Evolutionary conservation across 2,888 invertebrate genomes (phyloP), one percentile per base, ranked within the genome.

Genomic region (Tromatobia lineatoria): DNA sequence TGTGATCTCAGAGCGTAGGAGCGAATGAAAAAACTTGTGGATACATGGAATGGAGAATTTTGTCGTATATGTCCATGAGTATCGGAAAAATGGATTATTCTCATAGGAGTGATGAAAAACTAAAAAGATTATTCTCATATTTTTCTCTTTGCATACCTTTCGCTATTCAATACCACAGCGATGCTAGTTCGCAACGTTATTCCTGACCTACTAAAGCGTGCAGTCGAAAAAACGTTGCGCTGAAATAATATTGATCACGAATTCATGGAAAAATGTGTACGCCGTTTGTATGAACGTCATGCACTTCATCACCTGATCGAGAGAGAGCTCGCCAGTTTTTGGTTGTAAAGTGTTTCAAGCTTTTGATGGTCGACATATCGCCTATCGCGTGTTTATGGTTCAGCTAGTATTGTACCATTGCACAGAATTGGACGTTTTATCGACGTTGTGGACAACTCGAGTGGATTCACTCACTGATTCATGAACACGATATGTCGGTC

Each of bases 391-490:
- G 18, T 64, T 64, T 64, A 64, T 64, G 18, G 42, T 20, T 38
- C 13, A 18, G 34, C 42, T 64, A 13, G 38, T 64, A 7, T 38
- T 20, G 38, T 42, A 13, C 10, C 18, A 64, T 64, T 20, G 18
- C 64, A 20, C 64, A 38, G 42, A 18, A 42, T 64, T 64, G 20
- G 64, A 64, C 42, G 42, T 64, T 64, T 64, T 42, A 42, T 38
- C 42, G 38, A 64, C 42, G 18, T 64, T 20, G 64, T 64, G 42
- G 42, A 64, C 42, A 64, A 18, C 42, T 34, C 10, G 34, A 38
- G 11, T 10, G 18, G 3, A 38, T 10, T 38, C 10, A 38, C 18
- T 64, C 42, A 20, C 42, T 38, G 18, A 42, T 42, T 64, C 42
- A 42, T 38, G 64, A 64, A 42, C 18, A 18, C 20, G 11, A 2